These are phyloP conservation scores for Caenorhabditis zanzibari DNA, from an alignment of 2,888 invertebrate genomes.

Conservation along the genomic window DNA sequence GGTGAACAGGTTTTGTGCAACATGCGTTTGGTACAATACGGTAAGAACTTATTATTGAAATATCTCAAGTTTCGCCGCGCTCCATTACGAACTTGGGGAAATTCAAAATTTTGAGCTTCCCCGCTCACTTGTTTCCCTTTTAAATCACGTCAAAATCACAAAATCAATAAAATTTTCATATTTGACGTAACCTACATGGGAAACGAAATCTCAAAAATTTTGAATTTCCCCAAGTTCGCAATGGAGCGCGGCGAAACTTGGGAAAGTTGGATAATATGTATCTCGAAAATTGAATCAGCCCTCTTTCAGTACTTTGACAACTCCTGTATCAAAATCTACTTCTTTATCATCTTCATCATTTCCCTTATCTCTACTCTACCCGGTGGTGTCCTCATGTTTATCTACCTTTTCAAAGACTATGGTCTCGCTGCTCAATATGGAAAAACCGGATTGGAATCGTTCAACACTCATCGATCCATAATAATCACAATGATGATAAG, in stretches of 20 bases:
- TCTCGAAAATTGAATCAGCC: no score
- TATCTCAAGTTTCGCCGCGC: no score
- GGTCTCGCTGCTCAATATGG: constrained; percentile 17
- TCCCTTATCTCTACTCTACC: constrained; percentile 31
- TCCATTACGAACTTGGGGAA: no score
- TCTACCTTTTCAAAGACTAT: constrained; percentile 31
- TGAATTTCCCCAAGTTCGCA: no score
- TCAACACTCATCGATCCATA: constrained; percentile 37
- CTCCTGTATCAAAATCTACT: constrained; percentile 36
- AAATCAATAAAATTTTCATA: no score
- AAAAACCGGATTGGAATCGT: constrained; percentile 29
- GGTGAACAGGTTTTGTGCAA: constrained; percentile 43
- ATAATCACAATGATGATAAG: constrained; percentile 29
- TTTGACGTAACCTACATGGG: no score
- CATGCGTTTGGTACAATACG: constrained; percentile 40
- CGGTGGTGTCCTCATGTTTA: constrained; percentile 25
- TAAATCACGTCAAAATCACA: no score
- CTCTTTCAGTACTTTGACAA: constrained; percentile 47
- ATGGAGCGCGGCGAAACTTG: no score
- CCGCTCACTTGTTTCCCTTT: no score
- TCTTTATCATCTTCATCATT: background rate
- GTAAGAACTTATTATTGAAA: constrained; percentile 7
- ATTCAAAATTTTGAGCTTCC: no score
- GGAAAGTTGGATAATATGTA: no score
- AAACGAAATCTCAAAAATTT: no score